These are phyloP conservation scores for Amblyraja radiata DNA, from an alignment of 2,797 vertebrate genomes.

Conservation along the genomic window DNA sequence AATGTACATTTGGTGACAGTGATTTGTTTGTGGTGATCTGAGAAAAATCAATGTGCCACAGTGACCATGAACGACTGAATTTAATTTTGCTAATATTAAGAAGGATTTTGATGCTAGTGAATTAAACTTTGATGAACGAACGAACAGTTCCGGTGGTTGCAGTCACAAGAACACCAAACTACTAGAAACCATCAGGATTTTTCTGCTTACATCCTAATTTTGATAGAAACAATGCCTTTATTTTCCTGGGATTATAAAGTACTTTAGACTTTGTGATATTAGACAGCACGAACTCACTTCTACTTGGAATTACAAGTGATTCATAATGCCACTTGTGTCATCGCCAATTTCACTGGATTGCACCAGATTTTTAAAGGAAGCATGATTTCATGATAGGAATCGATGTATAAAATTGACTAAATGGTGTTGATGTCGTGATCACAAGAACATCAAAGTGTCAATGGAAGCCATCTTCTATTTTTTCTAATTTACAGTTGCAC, in stretches of 20 bases:
- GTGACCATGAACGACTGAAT: neutral
- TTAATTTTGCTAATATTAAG: neutral
- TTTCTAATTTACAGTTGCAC: constrained; percentile 10
- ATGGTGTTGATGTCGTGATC: neutral
- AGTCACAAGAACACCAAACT: constrained; percentile 22
- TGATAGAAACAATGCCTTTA: constrained; percentile 28
- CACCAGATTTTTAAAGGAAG: constrained; percentile 13
- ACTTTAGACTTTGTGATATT: constrained; percentile 2
- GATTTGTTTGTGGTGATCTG: constrained; percentile 11
- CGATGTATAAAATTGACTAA: constrained; percentile 1
- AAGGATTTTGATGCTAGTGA: neutral
- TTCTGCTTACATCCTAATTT: neutral
- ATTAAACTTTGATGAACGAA: constrained; percentile 31
- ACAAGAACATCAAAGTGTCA: neutral
- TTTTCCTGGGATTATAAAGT: neutral
- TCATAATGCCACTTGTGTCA: neutral
- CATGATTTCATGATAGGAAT: constrained; percentile 18
- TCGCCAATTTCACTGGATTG: constrained; percentile 19
- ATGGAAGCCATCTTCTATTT: neutral
- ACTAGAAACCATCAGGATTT: constrained; percentile 9
- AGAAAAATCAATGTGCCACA: neutral
- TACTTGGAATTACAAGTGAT: constrained; percentile 23
- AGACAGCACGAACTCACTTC: neutral
- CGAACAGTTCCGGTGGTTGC: constrained; percentile 10
- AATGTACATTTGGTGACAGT: constrained; percentile 27